Evolutionary conservation across 2,797 vertebrate genomes (phyloP), one percentile per base, ranked within the genome.

Genomic region (Megaceryle alcyon): DNA sequence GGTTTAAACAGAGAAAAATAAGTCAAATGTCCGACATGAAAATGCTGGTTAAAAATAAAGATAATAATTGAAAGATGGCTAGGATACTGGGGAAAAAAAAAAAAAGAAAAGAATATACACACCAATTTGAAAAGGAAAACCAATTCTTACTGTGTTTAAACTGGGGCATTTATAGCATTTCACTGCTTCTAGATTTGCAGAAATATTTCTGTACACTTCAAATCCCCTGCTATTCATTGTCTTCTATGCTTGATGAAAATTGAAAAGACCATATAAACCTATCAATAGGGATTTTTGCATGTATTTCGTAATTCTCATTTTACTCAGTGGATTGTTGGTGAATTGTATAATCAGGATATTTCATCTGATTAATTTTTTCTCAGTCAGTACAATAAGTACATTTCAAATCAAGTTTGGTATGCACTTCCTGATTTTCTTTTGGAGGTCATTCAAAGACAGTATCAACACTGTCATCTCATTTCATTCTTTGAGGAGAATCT

Each of bases 361-460:
- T 94, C 7, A 91, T 97, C 88, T 81, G 61, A 94, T 92, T 89
- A 29, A 80, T 70, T 87, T 90, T 95, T 80, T 81, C 82, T 57
- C 49, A 91, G 65, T 68, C 76, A 92, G 85, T 93, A 89, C 66
- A 91, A 96, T 83, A 93, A 95, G 79, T 80, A 95, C 86, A 93
- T 97, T 97, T 97, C 95, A 96, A 96, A 96, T 94, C 73, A 96
- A 95, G 75, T 97, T 97, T 96, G 91, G 92, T 90, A 97, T 97
- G 97, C 71, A 94, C 87, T 97, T 97, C 96, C 84, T 97, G 88
- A 96, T 97, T 94, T 97, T 86, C 71, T 94, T 85, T 92, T 95
- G 82, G 94, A 98, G 96, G 96, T 97, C 96, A 84, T 92, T 97
- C 97, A 98, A 96, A 97, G 97, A 86, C 95, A 96, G 91, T 94